These are phyloP conservation scores for Coreoperca whiteheadi DNA, from an alignment of 2,113 vertebrate species.

Conservation along the genomic window DNA sequence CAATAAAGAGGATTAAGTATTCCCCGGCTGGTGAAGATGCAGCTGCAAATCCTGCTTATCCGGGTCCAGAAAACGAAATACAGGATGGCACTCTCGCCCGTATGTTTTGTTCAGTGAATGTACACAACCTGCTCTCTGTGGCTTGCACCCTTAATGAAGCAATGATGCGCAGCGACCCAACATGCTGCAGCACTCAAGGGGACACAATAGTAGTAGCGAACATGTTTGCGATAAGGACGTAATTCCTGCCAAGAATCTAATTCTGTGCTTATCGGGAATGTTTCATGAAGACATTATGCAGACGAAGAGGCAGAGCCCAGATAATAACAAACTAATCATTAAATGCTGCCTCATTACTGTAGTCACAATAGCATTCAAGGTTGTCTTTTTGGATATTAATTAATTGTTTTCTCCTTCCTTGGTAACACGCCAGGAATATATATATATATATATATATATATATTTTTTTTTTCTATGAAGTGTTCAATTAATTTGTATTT, in stretches of 20 bases:
- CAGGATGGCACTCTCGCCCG: too few relatives aligned
- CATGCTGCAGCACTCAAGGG: not conserved
- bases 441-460: too few relatives aligned
- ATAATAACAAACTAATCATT: not conserved
- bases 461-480: too few relatives aligned
- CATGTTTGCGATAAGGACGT: not conserved
- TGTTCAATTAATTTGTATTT: too few relatives aligned
- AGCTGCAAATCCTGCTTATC: too few relatives aligned
- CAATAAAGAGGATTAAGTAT: too few relatives aligned
- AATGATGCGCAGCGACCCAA: not conserved
- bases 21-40: too few relatives aligned
- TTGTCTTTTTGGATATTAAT: not conserved
- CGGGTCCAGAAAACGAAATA: too few relatives aligned
- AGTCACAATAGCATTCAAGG: not conserved
- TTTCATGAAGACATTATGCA: not conserved
- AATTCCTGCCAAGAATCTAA: too few relatives aligned
- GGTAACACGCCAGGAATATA: too few relatives aligned
- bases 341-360: not conserved
- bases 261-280: not conserved
- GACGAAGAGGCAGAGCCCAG: not conserved
- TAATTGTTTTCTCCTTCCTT: too few relatives aligned
- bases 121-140: not conserved
- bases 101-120: not conserved
- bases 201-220: not conserved
- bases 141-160: not conserved